phyloP scores from a whole-genome alignment of 2,113 vertebrate genomes.

The Strix uralensis region DNA sequence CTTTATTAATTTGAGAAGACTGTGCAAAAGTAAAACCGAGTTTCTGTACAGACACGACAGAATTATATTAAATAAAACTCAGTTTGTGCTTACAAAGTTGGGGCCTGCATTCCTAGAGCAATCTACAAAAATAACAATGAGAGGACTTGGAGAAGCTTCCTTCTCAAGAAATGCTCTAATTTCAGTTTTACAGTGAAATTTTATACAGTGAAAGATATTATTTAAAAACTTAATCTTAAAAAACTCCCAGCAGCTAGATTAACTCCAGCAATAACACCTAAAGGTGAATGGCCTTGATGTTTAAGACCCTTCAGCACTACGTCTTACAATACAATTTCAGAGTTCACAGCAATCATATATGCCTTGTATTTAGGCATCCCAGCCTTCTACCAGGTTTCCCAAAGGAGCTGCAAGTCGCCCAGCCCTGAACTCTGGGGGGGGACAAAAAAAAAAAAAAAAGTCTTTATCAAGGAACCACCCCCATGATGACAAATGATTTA shows the following conservation, averaged over 20 bases:
- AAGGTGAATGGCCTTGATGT: not conserved
- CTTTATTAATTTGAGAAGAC: not conserved
- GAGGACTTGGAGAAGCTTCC: not conserved
- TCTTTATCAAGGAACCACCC: not conserved
- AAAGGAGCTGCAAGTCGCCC: not conserved
- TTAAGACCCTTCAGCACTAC: not conserved
- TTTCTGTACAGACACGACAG: not conserved
- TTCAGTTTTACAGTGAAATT: not conserved
- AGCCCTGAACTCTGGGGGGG: not conserved
- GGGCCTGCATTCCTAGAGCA: not conserved
- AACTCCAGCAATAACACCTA: not conserved
- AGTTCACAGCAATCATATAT: not conserved
- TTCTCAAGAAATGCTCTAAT: not conserved
- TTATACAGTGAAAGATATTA: not conserved
- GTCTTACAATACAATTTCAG: not conserved
- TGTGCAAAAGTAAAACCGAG: not conserved
- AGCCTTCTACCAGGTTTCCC: not conserved
- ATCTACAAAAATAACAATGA: not conserved
- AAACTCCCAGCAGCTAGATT: not conserved
- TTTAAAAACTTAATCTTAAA: not conserved
- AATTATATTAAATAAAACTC: not conserved
- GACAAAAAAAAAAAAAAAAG: not conserved
- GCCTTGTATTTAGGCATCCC: not conserved
- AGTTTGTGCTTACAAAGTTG: not conserved
- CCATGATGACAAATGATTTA: not conserved